Conservation (phyloP, 2,888 invertebrate genomes). For the Trileptium ribeirensis region DNA sequence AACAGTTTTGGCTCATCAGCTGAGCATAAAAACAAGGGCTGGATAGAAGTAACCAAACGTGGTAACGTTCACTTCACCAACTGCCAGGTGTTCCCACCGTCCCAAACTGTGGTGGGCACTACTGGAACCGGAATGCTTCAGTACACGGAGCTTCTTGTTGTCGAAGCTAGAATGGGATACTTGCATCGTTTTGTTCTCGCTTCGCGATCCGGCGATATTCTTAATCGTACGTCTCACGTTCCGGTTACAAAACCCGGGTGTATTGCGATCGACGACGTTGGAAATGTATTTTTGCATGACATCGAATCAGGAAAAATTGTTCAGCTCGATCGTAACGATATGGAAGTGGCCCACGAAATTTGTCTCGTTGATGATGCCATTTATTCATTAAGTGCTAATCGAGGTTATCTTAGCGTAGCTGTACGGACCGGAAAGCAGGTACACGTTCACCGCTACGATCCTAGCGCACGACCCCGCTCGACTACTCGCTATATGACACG, state of each 20-base stretch:
- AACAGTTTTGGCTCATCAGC: too few relatives aligned
- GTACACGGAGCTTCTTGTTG: constrained; percentile 21
- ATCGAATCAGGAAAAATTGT: constrained; percentile 23
- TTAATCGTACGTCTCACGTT: constrained; percentile 14
- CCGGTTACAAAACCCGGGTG: constrained; percentile 22
- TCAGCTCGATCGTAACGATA: constrained; percentile 7
- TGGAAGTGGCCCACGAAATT: constrained; percentile 16
- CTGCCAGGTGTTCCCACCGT: constrained; percentile 1
- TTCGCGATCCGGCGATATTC: constrained; percentile 18
- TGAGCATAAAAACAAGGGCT: too few relatives aligned
- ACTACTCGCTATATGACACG: too few relatives aligned
- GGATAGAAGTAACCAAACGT: constrained; percentile 8
- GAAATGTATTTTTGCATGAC: constrained; percentile 26
- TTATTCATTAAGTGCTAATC: constrained; percentile 26
- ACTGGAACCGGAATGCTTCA: too few relatives aligned
- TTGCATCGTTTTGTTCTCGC: constrained; percentile 21
- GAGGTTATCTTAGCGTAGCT: constrained; percentile 26
- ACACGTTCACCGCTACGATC: constrained; percentile 13
- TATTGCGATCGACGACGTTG: constrained; percentile 21
- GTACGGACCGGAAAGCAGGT: constrained; percentile 15
- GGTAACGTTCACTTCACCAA: constrained; percentile 14
- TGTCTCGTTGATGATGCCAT: constrained; percentile 25
- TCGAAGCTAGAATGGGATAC: constrained; percentile 27
- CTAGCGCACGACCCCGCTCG: too few relatives aligned
- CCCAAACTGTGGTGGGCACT: neutral